Base-by-base conservation (phyloP, 1,140 invertebrate genomes). In the Aphelinus certus region DNA sequence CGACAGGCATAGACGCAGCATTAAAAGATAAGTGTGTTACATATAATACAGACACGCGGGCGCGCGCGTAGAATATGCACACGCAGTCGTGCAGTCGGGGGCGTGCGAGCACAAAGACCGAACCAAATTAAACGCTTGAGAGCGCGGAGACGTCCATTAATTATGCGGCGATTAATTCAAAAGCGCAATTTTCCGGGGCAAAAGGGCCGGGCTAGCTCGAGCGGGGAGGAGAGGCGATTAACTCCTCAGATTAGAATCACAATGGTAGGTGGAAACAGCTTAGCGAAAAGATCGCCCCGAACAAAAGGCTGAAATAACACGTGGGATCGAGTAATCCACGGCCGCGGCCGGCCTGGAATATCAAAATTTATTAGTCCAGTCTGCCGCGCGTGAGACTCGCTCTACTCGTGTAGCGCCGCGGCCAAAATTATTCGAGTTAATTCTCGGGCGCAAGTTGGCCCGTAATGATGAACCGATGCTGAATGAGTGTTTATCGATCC, bases 131-230 rank as follows among this genome's bases (percentile, higher is more conserved):
- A 74, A 68, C 63, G 56, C 56, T 73, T 61, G 42, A 72, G 53
- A 43, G 42, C 49, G 10, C 7, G 26, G 53, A 49, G 51, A 69
- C 61, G 49, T 57, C 56, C 68, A 71, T 76, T 76, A 76, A 76
- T 76, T 76, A 76, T 66, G 68, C 48, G 68, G 42, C 62, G 68
- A 76, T 76, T 76, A 76, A 76, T 76, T 71, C 63, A 71, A 71
- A 76, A 76, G 74, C 68, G 62, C 68, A 76, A 76, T 76, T 76
- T 71, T 61, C 66, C 56, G 62, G 55, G 42, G 26, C 46, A 26
- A 26, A 57, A 62, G 58, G 46, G 58, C 42, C 26, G 53, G 6
- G 60, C 7, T 9, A 61, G 7, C 2, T 47, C 4, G 43, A 26
- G 62, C 3, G 57, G 58, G 48, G 58, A 71, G 60, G 26, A 42